A percentile compares a stretch with the other conserved stretches of the same genome.
Evolutionary conservation across 2,113 vertebrate species (phyloP).

Genomic region (Mobula hypostoma): DNA sequence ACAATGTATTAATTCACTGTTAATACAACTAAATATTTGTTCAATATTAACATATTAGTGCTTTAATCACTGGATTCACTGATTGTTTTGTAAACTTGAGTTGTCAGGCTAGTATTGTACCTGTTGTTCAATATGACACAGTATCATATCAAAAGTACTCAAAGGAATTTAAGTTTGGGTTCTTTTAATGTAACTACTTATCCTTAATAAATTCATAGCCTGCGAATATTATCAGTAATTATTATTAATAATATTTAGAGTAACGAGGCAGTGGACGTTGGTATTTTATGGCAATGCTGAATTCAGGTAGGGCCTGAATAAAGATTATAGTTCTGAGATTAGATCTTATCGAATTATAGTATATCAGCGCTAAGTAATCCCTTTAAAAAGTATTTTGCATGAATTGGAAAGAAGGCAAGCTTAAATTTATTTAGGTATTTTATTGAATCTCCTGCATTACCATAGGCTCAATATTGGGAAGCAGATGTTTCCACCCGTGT

Average conservation of each 20-base stretch:
- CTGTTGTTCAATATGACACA: not conserved
- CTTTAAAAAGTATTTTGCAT: not conserved
- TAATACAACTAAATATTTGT: conserved; percentile 17
- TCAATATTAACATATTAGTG: conserved; percentile 16
- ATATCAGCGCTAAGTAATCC: not conserved
- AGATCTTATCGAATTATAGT: not conserved
- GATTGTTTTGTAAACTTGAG: conserved; percentile 22
- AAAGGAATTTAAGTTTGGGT: not conserved
- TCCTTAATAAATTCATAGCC: not conserved
- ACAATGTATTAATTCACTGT: conserved; percentile 6
- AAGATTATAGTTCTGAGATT: not conserved
- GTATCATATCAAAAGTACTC: conserved; percentile 3
- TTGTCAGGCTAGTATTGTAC: not conserved
- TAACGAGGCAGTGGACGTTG: not conserved
- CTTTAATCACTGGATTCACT: conserved; percentile 1
- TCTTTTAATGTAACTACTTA: not conserved
- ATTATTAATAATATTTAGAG: not conserved
- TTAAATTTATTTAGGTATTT: not conserved
- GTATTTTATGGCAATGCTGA: not conserved
- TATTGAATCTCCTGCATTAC: not conserved
- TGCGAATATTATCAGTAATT: not conserved
- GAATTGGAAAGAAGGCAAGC: not conserved
- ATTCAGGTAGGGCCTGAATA: not conserved
- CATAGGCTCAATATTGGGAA: not conserved
- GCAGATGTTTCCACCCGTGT: not conserved